Evolutionary conservation across 2,888 invertebrate genomes (phyloP).

Genomic region (Pammene fasciana): DNA sequence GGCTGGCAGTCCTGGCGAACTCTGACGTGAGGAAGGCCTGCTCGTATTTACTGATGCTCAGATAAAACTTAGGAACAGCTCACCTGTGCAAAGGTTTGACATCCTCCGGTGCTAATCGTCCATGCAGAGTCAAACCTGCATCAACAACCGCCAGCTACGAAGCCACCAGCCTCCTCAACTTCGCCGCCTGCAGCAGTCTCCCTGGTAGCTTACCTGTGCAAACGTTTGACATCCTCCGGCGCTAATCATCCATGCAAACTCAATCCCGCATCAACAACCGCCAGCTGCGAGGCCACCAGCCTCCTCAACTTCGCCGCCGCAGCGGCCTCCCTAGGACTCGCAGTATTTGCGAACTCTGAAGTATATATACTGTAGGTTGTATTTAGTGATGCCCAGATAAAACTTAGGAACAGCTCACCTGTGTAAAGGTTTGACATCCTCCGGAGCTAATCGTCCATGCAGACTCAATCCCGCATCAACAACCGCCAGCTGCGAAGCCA

Average conservation of each 20-base stretch:
- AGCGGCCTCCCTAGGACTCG: conserved; percentile 75
- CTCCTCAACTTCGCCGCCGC: conserved; percentile 81
- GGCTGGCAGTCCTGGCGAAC: conserved; percentile 86
- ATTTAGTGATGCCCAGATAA: too few relatives aligned
- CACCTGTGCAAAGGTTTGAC: conserved; percentile 85
- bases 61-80: too few relatives aligned
- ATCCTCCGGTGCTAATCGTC: conserved; percentile 83
- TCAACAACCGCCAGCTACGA: conserved; percentile 89
- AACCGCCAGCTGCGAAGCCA: conserved; percentile 90
- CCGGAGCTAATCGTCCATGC: conserved; percentile 93
- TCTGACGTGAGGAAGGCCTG: conserved; percentile 95
- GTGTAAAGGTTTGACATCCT: conserved; percentile 95
- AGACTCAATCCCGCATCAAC: conserved; percentile 92
- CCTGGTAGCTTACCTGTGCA: conserved; percentile 83
- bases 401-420: too few relatives aligned
- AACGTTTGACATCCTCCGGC: conserved; percentile 93
- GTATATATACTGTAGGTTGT: too few relatives aligned
- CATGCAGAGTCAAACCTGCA: neutral
- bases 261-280: conserved; percentile 92
- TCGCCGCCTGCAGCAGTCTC: conserved; percentile 77
- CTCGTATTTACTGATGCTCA: conserved; percentile 97
- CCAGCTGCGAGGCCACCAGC: conserved; percentile 90
- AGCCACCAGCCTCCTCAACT: conserved; percentile 85
- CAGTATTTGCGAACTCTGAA: too few relatives aligned
- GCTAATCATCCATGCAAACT: conserved; percentile 93